Conservation (phyloP, 2,113 vertebrate genomes). For the Daubentonia madagascariensis region DNA sequence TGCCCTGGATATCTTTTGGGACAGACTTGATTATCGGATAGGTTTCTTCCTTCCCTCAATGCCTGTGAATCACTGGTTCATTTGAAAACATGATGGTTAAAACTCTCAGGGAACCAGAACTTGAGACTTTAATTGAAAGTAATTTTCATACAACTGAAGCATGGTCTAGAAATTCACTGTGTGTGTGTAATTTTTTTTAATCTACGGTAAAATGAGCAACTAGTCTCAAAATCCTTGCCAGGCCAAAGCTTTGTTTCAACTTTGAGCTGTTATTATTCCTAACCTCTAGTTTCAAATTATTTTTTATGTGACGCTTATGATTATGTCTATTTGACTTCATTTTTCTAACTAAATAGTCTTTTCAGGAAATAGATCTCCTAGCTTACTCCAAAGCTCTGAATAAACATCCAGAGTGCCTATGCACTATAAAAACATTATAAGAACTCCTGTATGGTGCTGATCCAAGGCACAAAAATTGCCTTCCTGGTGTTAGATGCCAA, state of each 20-base stretch:
- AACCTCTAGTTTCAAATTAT: slow-evolving; percentile 31
- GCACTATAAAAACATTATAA: slow-evolving; percentile 12
- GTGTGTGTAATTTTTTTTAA: not conserved
- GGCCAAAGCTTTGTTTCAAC: not conserved
- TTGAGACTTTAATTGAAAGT: slow-evolving; percentile 71
- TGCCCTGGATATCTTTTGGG: not conserved
- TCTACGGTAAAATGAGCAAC: not conserved
- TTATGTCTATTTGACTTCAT: slow-evolving; percentile 62
- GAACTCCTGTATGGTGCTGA: not conserved
- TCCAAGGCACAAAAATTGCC: slow-evolving; percentile 34
- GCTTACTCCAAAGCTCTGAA: slow-evolving; percentile 53
- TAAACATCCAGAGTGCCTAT: not conserved
- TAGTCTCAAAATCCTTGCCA: not conserved
- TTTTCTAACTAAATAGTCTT: slow-evolving; percentile 65
- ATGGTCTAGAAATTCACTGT: slow-evolving; percentile 30
- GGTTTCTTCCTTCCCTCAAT: not conserved
- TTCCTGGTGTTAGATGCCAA: slow-evolving; percentile 21
- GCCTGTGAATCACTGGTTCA: slow-evolving; percentile 60
- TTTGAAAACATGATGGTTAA: slow-evolving; percentile 76
- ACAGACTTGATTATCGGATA: not conserved
- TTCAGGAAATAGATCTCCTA: slow-evolving; percentile 48
- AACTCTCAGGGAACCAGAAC: slow-evolving; percentile 68
- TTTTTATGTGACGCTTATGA: slow-evolving; percentile 48
- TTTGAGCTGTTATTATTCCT: slow-evolving; percentile 13
- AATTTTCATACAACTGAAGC: slow-evolving; percentile 66